Percentiles rank a stretch among this genome's conserved stretches.
phyloP scores from a whole-genome alignment of 1,140 invertebrate species.

The Cylas formicarius region DNA sequence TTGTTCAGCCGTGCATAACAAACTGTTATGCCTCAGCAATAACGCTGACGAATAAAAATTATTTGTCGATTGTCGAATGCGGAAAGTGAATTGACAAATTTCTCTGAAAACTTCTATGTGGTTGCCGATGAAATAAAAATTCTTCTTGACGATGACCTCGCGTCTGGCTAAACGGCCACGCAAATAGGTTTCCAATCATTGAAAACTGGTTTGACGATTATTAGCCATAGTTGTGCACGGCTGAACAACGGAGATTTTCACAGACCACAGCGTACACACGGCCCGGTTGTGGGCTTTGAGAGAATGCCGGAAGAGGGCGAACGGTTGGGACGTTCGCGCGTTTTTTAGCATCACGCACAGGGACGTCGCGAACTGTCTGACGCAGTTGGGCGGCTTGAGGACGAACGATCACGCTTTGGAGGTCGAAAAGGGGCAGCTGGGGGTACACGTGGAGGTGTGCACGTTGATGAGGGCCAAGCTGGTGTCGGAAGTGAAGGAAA shows the following conservation, averaged over 20 bases:
- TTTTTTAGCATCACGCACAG: conserved; percentile 48
- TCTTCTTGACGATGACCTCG: background rate
- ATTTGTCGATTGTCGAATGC: too few relatives aligned
- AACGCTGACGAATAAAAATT: too few relatives aligned
- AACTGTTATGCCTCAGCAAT: too few relatives aligned
- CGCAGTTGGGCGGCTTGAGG: conserved; percentile 54
- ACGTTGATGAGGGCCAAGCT: conserved; percentile 70
- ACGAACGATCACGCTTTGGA: conserved; percentile 53
- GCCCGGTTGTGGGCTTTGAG: conserved; percentile 64
- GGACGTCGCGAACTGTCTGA: conserved; percentile 61
- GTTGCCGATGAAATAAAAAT: background rate
- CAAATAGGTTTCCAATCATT: too few relatives aligned
- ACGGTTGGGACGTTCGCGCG: conserved; percentile 62
- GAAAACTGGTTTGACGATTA: too few relatives aligned
- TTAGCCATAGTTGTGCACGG: too few relatives aligned
- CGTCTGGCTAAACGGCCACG: too few relatives aligned
- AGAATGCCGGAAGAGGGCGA: conserved; percentile 60
- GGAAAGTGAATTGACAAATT: too few relatives aligned
- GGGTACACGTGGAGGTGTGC: conserved; percentile 56
- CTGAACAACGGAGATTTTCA: conserved; percentile 5
- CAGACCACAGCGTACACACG: conserved; percentile 69
- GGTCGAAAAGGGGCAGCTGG: conserved; percentile 44
- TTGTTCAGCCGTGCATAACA: too few relatives aligned
- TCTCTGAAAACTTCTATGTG: too few relatives aligned
- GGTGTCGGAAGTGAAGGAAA: conserved; percentile 65